Base-by-base conservation (phyloP, 2,113 vertebrate species). In the Dicentrarchus labrax region DNA sequence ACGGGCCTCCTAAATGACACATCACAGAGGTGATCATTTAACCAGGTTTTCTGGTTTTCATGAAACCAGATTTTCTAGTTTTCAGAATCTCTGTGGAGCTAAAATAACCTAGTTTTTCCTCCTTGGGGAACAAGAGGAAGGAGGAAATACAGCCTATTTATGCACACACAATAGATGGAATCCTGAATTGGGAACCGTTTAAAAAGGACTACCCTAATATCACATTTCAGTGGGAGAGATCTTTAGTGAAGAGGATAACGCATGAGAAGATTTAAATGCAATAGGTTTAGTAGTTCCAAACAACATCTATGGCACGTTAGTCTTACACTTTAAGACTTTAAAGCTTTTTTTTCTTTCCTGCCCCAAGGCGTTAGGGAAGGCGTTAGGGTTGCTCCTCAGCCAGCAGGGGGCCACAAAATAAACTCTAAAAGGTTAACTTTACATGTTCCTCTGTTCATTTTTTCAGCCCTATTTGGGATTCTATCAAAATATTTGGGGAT, bases 21-120 rank as follows among this genome's bases (percentile, higher is more conserved):
- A 16, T 62, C 22, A 78, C 11, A 21, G 43, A 68, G 62, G 75
- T 77, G 10, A 81, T n/a, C 2, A 36, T 64, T 77, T 45, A 77
- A 79, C 15, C 22, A 72, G 47, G 17, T 61, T 75, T 59, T 66
- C 19, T 62, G 30, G 4, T 67, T 45, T 70, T 79, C 30, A 53
- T 79, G 62, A n/a, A 68, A 88, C 82, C 36, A 77, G 80, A 78
- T 83, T 86, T 82, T 88, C 80, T 73, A 54, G 82, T 85, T 87
- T 74, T 70, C 13, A n/a, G 48, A 81, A 36, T 75, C 88, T 83
- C 86, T 2, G 30, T 56, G 85, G 81, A 83, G 16, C 13, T 71
- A 22, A 78, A 82, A 38, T 82, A 82, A 61, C 86, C 81, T 66
- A 1, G 1, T 72, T 91, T 65, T 66, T 66, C 19, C 54, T 85